Percentiles rank a stretch among this genome's conserved stretches.
These are phyloP conservation scores for Entelurus aequoreus DNA, from an alignment of 2,113 vertebrate genomes.

Conservation along the genomic window DNA sequence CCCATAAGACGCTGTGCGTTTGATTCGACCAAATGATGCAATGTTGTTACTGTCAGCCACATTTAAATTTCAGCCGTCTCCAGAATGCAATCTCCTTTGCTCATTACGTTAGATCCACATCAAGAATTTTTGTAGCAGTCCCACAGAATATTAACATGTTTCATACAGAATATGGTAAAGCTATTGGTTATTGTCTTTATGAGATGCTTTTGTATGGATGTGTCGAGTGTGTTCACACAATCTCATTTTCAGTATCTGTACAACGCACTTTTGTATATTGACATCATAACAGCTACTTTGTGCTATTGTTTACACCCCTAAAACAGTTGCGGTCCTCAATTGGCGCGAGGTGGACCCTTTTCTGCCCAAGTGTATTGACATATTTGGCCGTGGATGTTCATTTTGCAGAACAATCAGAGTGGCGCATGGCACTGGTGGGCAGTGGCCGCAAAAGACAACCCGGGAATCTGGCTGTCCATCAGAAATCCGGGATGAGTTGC, in stretches of 20 bases:
- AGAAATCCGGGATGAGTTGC: conserved; percentile 56
- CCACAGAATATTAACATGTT: conserved; percentile 27
- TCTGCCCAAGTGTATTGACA: conserved; percentile 30
- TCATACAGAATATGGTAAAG: conserved; percentile 43
- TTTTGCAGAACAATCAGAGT: conserved; percentile 60
- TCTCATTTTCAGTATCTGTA: background rate
- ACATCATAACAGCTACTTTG: background rate
- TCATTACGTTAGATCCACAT: conserved; percentile 30
- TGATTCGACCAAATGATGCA: conserved; percentile 34
- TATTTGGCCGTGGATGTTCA: conserved; percentile 28
- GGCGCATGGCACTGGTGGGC: conserved; percentile 36
- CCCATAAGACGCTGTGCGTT: conserved; percentile 11
- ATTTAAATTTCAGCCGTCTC: conserved; percentile 43
- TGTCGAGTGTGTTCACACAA: background rate
- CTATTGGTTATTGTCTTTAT: conserved; percentile 30
- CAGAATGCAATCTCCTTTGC: conserved; percentile 35
- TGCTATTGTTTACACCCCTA: background rate
- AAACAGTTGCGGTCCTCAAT: background rate
- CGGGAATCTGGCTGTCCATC: conserved; percentile 63
- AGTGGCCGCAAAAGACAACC: conserved; percentile 52
- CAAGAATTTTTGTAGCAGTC: conserved; percentile 14
- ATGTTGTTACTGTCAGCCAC: conserved; percentile 26
- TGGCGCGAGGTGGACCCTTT: conserved; percentile 4
- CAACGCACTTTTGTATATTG: too few species aligned
- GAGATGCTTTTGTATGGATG: conserved; percentile 11